Base-by-base conservation (phyloP, 2,888 invertebrate genomes). In the Tenthredo distinguenda region DNA sequence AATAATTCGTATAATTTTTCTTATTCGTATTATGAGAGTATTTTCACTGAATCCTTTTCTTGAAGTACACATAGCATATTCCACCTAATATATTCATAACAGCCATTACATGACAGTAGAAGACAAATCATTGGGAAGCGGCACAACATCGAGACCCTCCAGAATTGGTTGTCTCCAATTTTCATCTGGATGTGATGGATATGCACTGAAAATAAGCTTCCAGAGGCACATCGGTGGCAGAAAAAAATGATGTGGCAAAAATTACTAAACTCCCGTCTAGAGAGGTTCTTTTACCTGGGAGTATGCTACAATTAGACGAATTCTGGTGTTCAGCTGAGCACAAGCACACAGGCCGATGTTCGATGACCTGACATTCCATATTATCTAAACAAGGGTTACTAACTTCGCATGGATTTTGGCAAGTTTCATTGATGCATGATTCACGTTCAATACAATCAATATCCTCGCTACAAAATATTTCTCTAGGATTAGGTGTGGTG, bases 261-360 rank as follows among this genome's bases (percentile, higher is more conserved):
- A 84, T 88, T 84, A 89, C 77, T 86, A 88, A 82, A 88, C 88
- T 89, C 87, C 87, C 89, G 85, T 87, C 85, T 77, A 88, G 84
- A 86, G 85, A 87, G 84, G 87, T 88, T 87, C 88, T 88, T 94
- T 96, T 96, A 96, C 96, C 96, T 96, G 95, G 95, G 94, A 94
- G 94, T 91, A 94, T 92, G 93, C 94, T 94, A 94, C 95, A 96
- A 94, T 94, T 94, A 93, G 93, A 90, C 90, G 93, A 91, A 89
- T 91, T 92, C 91, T 89, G 90, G 89, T 90, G 90, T 89, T 91
- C 86, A 92, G 91, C 87, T 93, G 93, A 94, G 93, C 96, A 95
- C 93, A 94, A 94, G 94, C 95, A 96, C 94, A 94, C 93, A 88
- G 95, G 94, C 90, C 94, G 94, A 92, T 95, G 95, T 90, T 94